Conservation (phyloP, 2,113 vertebrate genomes). For the Oophaga pumilio region DNA sequence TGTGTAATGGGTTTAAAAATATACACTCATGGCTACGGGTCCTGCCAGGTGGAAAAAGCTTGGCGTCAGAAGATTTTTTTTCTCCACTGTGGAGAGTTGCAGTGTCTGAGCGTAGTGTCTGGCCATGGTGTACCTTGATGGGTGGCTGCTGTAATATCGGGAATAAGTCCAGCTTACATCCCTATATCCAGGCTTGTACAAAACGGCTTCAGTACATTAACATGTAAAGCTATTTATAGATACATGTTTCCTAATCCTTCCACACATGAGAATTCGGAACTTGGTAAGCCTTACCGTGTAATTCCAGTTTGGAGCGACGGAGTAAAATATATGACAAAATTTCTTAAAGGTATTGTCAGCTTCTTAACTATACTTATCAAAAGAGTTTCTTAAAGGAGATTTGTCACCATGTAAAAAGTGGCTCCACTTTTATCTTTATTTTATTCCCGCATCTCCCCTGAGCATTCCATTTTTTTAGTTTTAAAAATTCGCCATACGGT, state of each 20-base stretch:
- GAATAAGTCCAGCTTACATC: slow-evolving; percentile 18
- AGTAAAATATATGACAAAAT: neutral
- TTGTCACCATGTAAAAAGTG: too few species aligned
- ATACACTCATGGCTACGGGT: slow-evolving; percentile 51
- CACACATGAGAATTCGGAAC: neutral
- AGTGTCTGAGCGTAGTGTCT: slow-evolving; percentile 34
- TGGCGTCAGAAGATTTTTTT: slow-evolving; percentile 42
- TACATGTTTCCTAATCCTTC: neutral
- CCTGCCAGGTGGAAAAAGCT: slow-evolving; percentile 56
- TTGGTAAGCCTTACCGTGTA: too few species aligned
- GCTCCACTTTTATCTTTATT: too few species aligned
- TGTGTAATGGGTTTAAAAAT: slow-evolving; percentile 56
- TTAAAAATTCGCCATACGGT: too few species aligned
- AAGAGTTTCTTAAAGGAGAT: too few species aligned
- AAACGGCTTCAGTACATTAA: neutral
- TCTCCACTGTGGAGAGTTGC: slow-evolving; percentile 13
- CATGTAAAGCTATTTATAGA: slow-evolving; percentile 21
- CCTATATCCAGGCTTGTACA: neutral
- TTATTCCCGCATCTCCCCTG: too few species aligned
- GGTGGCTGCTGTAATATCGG: slow-evolving; percentile 35
- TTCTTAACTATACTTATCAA: too few species aligned
- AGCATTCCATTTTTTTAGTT: too few species aligned
- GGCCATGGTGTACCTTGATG: slow-evolving; percentile 28
- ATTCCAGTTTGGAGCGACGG: neutral
- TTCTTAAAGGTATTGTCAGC: neutral